Evolutionary conservation across 2,888 invertebrate species (phyloP).

Genomic region (Stegophylla sp.): DNA sequence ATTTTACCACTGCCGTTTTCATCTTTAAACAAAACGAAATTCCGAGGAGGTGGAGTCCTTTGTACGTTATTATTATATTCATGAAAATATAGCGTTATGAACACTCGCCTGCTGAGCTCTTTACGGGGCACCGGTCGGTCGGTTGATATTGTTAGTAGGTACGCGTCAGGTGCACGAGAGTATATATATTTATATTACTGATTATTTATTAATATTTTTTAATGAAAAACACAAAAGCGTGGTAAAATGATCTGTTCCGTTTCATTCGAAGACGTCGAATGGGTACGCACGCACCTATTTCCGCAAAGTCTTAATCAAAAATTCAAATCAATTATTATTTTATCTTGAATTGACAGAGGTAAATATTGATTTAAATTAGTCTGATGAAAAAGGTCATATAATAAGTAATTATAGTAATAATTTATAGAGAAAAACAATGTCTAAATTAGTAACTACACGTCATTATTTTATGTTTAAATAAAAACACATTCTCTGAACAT

Average conservation of each 20-base stretch:
- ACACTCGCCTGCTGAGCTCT: constrained; percentile 34
- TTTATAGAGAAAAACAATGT: too few relatives aligned
- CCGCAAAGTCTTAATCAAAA: neutral
- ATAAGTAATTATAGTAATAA: too few relatives aligned
- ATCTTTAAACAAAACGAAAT: constrained; percentile 36
- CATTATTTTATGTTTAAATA: too few relatives aligned
- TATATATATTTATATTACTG: constrained; percentile 44
- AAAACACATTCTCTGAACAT: too few relatives aligned
- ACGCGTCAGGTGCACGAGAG: constrained; percentile 40
- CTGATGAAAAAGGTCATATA: too few relatives aligned
- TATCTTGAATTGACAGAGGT: neutral
- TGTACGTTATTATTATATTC: constrained; percentile 50
- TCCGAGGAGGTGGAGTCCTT: constrained; percentile 1
- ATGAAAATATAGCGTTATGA: constrained; percentile 53
- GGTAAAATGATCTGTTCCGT: constrained; percentile 11
- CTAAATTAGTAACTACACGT: too few relatives aligned
- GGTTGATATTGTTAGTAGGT: constrained; percentile 38
- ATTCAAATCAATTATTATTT: neutral
- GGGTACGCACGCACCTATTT: too few relatives aligned
- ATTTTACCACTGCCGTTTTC: constrained; percentile 32
- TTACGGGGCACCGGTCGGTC: constrained; percentile 28
- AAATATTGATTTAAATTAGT: constrained; percentile 5
- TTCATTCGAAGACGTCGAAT: constrained; percentile 1
- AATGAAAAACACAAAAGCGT: constrained; percentile 31
- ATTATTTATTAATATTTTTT: constrained; percentile 51